Conservation (phyloP, 1,140 invertebrate genomes). For the Eupeodes corollae region DNA sequence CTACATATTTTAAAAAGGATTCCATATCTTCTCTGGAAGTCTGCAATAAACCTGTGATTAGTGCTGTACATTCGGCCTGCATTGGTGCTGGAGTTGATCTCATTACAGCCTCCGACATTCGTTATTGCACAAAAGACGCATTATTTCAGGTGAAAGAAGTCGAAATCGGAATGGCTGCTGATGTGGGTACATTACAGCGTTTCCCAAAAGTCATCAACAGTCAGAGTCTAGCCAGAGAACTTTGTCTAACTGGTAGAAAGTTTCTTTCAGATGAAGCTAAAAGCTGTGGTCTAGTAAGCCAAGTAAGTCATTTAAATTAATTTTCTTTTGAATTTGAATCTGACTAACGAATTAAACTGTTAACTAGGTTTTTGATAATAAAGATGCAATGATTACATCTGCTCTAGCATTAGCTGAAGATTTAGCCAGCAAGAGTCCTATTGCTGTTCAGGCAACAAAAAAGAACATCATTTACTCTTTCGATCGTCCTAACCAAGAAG, state of each 20-base stretch:
- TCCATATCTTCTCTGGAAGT: slow-evolving; percentile 68
- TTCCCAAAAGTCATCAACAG: slow-evolving; percentile 88
- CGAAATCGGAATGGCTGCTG: slow-evolving; percentile 78
- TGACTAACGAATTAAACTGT: neutral
- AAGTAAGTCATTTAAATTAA: slow-evolving; percentile 18
- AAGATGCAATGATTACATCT: slow-evolving; percentile 46
- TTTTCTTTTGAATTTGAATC: neutral
- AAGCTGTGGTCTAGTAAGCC: slow-evolving; percentile 60
- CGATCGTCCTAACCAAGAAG: slow-evolving; percentile 75
- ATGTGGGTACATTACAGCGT: slow-evolving; percentile 88
- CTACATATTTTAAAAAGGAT: slow-evolving; percentile 36
- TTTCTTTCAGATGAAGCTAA: slow-evolving; percentile 70
- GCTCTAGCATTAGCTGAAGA: slow-evolving; percentile 60
- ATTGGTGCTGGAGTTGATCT: slow-evolving; percentile 85
- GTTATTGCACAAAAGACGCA: slow-evolving; percentile 82
- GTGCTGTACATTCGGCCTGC: slow-evolving; percentile 77
- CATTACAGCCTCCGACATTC: slow-evolving; percentile 77
- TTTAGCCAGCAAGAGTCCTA: slow-evolving; percentile 86
- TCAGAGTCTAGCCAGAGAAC: slow-evolving; percentile 74
- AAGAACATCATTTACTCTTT: slow-evolving; percentile 71
- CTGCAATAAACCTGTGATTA: slow-evolving; percentile 76
- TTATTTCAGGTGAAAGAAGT: slow-evolving; percentile 90
- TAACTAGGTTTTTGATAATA: slow-evolving; percentile 22
- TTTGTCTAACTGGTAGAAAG: slow-evolving; percentile 78
- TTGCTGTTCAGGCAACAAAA: slow-evolving; percentile 88